phyloP scores from a whole-genome alignment of 2,888 invertebrate species.

The Malthinus flaveolus region DNA sequence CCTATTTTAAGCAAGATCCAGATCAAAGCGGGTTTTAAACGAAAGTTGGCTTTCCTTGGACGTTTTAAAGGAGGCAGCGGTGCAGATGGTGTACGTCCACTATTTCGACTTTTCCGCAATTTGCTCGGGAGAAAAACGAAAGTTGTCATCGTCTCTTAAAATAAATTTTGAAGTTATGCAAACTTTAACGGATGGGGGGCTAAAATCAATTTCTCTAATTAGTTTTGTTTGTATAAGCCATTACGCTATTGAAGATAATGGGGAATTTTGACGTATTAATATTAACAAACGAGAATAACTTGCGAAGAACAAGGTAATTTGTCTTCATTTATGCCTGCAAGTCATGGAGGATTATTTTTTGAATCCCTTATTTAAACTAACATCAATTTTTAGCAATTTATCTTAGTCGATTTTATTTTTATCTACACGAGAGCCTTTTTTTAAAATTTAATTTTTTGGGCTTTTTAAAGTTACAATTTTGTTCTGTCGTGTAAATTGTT shows the following conservation, averaged over 20 bases:
- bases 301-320: constrained; percentile 10
- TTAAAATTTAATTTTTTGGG: constrained; percentile 10
- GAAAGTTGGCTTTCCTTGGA: neutral
- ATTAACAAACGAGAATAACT: constrained; percentile 14
- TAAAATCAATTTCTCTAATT: no score
- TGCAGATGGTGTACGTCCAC: no score
- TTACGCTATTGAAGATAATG: neutral
- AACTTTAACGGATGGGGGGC: neutral
- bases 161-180: neutral
- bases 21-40: neutral
- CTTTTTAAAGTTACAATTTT: constrained; percentile 10
- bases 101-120: no score
- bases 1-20: neutral
- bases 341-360: constrained; percentile 15
- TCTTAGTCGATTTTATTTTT: neutral
- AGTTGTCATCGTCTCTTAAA: no score
- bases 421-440: neutral
- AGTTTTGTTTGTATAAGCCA: neutral
- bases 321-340: constrained; percentile 21
- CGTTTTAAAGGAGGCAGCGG: neutral
- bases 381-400: constrained; percentile 1
- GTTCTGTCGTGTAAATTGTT: constrained; percentile 15
- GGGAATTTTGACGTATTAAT: constrained; percentile 6
- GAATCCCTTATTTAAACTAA: neutral
- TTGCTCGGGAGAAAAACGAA: neutral